Percentiles rank a stretch among this genome's conserved stretches.
Conservation (phyloP, 1,140 invertebrate genomes). For the Leptonema lineaticorne region DNA sequence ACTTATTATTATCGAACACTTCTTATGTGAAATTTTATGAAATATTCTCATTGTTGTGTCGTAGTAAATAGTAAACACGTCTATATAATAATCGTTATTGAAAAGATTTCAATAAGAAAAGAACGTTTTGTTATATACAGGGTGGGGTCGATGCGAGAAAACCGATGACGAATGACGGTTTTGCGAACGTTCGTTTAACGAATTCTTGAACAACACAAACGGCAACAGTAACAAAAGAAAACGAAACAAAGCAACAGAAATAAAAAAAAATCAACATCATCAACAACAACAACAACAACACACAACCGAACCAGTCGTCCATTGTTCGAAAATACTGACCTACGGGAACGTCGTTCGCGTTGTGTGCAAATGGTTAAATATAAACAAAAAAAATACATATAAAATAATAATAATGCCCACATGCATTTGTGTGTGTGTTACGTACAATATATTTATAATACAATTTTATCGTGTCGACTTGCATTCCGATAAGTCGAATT, state of each 20-base stretch:
- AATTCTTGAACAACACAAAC: background rate
- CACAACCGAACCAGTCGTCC: constrained; percentile 1
- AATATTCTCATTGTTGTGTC: no score
- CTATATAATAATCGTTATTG: no score
- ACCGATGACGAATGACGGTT: constrained; percentile 7
- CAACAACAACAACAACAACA: constrained; percentile 12
- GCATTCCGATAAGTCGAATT: background rate
- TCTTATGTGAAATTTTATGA: no score
- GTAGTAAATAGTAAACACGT: no score
- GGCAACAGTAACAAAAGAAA: background rate
- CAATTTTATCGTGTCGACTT: background rate
- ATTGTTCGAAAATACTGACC: constrained; percentile 29
- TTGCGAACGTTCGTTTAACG: constrained; percentile 1
- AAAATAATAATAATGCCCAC: no score
- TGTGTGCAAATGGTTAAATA: background rate
- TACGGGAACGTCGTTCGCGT: constrained; percentile 11
- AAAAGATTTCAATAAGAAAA: no score
- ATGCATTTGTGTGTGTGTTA: background rate
- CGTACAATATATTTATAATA: background rate
- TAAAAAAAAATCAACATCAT: background rate
- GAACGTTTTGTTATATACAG: no score
- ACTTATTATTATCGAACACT: no score
- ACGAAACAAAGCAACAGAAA: background rate
- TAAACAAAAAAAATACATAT: constrained; percentile 8
- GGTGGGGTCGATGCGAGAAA: no score